Percentiles rank a stretch among this genome's conserved stretches.
Conservation (phyloP, 2,797 vertebrate genomes). For the Tragelaphus oryx region DNA sequence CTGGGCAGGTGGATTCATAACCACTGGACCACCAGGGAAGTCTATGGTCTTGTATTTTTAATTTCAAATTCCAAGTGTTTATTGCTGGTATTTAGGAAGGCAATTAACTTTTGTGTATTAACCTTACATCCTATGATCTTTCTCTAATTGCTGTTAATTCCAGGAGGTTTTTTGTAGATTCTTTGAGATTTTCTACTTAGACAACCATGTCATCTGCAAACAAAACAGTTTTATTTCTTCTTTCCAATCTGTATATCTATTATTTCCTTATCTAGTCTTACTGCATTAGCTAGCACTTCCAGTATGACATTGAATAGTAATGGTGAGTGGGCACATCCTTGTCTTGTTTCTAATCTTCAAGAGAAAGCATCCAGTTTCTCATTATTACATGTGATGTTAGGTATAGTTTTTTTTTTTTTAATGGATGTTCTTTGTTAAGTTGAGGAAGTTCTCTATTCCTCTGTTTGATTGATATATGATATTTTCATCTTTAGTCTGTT, state of each 20-base stretch:
- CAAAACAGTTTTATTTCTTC: constrained; percentile 1
- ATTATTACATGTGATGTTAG: background rate
- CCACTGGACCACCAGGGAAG: background rate
- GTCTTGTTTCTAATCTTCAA: background rate
- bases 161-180: background rate
- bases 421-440: background rate
- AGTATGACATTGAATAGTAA: background rate
- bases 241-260: background rate
- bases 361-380: background rate
- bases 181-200: background rate
- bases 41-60: background rate
- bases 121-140: background rate
- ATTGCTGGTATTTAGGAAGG: background rate
- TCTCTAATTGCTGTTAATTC: background rate
- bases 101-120: background rate
- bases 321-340: background rate
- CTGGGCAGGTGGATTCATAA: background rate
- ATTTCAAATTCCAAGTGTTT: background rate
- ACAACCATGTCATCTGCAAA: background rate
- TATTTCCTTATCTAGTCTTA: background rate
- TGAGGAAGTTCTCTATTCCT: background rate
- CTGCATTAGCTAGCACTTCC: background rate
- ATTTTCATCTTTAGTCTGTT: background rate
- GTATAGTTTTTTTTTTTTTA: background rate
- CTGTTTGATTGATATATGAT: background rate